Evolutionary conservation across 2,113 vertebrate genomes (phyloP).

Genomic region (Puma concolor): DNA sequence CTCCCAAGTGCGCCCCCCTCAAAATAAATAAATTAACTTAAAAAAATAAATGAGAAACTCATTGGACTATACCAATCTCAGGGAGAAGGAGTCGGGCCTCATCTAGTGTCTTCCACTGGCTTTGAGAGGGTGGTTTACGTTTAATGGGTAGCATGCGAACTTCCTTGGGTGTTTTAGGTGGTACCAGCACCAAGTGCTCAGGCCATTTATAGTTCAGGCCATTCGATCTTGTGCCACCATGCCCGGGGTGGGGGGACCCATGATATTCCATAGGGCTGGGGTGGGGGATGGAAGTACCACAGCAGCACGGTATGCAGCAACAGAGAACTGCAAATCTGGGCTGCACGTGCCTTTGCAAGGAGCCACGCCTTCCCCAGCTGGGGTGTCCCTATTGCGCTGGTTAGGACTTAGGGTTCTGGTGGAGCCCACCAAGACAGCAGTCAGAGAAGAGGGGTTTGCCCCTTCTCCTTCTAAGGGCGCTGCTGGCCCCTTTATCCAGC

Average conservation of each 20-base stretch:
- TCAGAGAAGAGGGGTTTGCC: not conserved
- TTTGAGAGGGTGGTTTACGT: not conserved
- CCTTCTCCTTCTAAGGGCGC: not conserved
- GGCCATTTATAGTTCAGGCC: not conserved
- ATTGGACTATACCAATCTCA: not conserved
- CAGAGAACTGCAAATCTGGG: not conserved
- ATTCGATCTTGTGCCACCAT: not conserved
- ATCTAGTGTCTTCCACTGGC: not conserved
- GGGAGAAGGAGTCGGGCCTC: not conserved
- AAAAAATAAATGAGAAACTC: not conserved
- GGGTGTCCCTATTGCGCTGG: not conserved
- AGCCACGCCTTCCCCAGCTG: not conserved
- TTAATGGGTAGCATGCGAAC: not conserved
- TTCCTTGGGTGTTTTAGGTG: not conserved
- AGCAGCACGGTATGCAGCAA: not conserved
- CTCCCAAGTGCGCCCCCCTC: no score
- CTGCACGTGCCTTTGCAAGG: not conserved
- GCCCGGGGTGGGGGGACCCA: not conserved
- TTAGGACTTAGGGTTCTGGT: not conserved
- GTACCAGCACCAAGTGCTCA: not conserved
- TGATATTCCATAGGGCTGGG: not conserved
- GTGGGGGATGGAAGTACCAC: not conserved
- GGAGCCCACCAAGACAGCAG: not conserved
- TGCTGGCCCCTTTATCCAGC: not conserved
- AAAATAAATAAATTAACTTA: no score